Percentiles rank a stretch among this genome's conserved stretches.
Evolutionary conservation across 2,888 invertebrate species (phyloP).

Genomic region (Agonopterix heracliana): DNA sequence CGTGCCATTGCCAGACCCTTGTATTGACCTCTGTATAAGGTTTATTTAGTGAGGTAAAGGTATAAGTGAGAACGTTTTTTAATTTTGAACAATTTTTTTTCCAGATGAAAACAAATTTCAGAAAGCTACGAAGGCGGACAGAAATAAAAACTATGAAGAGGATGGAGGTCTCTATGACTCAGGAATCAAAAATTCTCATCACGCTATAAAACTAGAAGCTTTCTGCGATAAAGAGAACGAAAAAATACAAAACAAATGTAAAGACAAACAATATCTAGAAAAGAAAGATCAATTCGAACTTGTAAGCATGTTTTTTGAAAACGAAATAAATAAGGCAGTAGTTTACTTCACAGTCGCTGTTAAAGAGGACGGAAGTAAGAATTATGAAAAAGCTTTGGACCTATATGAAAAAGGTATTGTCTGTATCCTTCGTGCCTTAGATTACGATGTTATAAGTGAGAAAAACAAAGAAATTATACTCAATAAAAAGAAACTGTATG

Average conservation of each 20-base stretch:
- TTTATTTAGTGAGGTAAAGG: no score
- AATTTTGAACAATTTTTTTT: no score
- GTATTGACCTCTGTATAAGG: no score
- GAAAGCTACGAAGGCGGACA: conserved; percentile 78
- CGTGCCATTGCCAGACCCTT: no score
- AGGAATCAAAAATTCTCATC: conserved; percentile 98
- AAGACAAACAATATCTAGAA: conserved; percentile 96
- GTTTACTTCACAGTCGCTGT: no score
- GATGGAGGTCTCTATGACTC: conserved; percentile 96
- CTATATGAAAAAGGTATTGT: conserved; percentile 98
- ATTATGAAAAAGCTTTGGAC: conserved; percentile 96
- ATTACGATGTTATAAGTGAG: conserved; percentile 99
- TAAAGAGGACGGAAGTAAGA: conserved; percentile 92
- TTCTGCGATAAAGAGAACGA: conserved; percentile 98
- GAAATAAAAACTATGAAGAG: conserved; percentile 98
- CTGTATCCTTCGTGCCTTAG: conserved; percentile 98
- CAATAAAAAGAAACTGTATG: conserved; percentile 93
- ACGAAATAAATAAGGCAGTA: no score
- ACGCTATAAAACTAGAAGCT: conserved; percentile 99
- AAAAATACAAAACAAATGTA: conserved; percentile 86
- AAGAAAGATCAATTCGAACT: conserved; percentile 66
- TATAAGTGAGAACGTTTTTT: no score
- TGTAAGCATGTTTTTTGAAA: no score
- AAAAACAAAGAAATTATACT: conserved; percentile 97
- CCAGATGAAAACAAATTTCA: no score